phyloP scores from a whole-genome alignment of 2,113 vertebrate species.

The Lamprotornis superbus region DNA sequence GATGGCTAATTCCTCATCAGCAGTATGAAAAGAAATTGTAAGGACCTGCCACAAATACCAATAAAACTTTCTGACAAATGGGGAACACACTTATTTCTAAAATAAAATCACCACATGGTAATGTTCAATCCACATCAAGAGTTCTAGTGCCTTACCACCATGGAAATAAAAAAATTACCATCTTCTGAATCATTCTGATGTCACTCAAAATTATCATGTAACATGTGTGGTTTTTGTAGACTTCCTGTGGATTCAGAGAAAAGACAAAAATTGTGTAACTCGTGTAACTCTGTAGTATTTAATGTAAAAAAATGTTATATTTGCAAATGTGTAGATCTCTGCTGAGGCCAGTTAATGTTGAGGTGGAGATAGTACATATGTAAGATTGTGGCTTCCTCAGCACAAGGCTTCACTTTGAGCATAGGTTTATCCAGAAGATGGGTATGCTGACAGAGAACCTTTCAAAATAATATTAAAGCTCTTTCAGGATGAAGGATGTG shows the following conservation, averaged over 20 bases:
- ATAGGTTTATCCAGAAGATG: not conserved
- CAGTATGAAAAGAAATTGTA: not conserved
- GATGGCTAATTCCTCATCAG: not conserved
- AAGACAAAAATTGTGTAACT: not conserved
- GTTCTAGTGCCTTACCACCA: not conserved
- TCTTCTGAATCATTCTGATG: not conserved
- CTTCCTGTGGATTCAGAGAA: not conserved
- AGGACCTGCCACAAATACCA: not conserved
- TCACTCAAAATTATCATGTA: not conserved
- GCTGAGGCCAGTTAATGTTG: not conserved
- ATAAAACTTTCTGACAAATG: not conserved
- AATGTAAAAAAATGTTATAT: not conserved
- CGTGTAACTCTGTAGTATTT: not conserved
- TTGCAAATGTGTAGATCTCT: not conserved
- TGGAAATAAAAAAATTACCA: not conserved
- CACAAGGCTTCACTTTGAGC: not conserved
- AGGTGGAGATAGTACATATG: not conserved
- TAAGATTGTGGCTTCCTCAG: not conserved
- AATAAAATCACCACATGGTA: not conserved
- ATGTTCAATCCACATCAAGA: not conserved
- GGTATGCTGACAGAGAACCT: not conserved
- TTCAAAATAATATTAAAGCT: not conserved
- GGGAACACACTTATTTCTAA: not conserved
- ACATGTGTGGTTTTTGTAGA: not conserved
- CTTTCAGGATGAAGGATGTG: not conserved